phyloP scores from a whole-genome alignment of 53 echinoderm and acorn worm species.

The Hippasteria phrygiana region DNA sequence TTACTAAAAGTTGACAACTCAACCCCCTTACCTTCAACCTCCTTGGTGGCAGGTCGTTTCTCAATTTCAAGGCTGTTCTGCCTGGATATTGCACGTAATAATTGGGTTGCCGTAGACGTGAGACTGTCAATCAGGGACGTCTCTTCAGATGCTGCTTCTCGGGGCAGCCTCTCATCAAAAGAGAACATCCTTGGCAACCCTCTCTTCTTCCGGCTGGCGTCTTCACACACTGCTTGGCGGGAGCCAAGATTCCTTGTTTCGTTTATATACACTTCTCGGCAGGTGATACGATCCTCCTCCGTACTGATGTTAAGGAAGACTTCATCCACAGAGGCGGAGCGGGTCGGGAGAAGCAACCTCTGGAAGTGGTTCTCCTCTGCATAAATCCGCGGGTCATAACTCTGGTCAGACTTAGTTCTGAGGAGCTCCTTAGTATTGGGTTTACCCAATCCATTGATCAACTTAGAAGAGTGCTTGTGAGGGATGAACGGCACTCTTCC shows the following conservation, averaged over 20 bases:
- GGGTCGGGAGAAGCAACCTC: slow-evolving; percentile 54
- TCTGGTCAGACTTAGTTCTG: slow-evolving; percentile 47
- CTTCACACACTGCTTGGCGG: not conserved
- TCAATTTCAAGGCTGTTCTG: slow-evolving; percentile 36
- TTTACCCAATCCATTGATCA: slow-evolving; percentile 6
- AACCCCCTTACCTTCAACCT: slow-evolving; percentile 42
- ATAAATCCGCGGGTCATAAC: slow-evolving; percentile 8
- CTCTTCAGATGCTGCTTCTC: not conserved
- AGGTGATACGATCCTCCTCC: slow-evolving; percentile 48
- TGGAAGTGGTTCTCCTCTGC: slow-evolving; percentile 63
- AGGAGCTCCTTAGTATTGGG: not conserved
- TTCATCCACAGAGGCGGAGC: slow-evolving; percentile 64
- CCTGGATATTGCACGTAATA: slow-evolving; percentile 58
- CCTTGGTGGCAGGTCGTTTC: not conserved
- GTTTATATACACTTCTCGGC: slow-evolving; percentile 14
- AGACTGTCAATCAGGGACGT: slow-evolving; percentile 37
- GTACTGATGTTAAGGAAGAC: slow-evolving; percentile 57
- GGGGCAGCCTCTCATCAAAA: slow-evolving; percentile 28
- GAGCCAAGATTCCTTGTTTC: not conserved
- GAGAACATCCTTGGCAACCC: slow-evolving; percentile 27
- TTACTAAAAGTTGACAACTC: slow-evolving; percentile 44
- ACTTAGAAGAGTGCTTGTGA: slow-evolving; percentile 6
- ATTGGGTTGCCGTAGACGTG: slow-evolving; percentile 42
- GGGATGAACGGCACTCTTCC: slow-evolving; percentile 3
- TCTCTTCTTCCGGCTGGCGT: slow-evolving; percentile 4